Evolutionary conservation across 2,113 vertebrate genomes (phyloP).

Genomic region (Ancistrus triradiatus): DNA sequence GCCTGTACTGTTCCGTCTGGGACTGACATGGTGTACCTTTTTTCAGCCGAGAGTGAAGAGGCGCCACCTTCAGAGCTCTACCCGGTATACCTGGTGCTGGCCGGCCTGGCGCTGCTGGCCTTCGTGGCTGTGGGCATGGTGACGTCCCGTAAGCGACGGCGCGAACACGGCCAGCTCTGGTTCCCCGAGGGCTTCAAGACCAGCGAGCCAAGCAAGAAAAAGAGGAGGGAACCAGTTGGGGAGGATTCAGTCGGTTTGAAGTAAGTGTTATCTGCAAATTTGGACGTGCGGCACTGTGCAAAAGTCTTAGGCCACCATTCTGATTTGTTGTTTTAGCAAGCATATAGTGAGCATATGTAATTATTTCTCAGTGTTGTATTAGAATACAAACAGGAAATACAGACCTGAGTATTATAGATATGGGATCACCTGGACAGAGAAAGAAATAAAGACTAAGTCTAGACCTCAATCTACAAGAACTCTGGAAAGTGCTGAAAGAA

Average conservation of each 20-base stretch:
- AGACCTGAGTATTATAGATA: too few species aligned
- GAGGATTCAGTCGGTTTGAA: slow-evolving; percentile 95
- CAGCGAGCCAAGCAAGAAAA: slow-evolving; percentile 94
- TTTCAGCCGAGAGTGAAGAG: slow-evolving; percentile 73
- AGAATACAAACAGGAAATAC: too few species aligned
- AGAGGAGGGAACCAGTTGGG: slow-evolving; percentile 89
- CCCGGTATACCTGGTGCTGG: slow-evolving; percentile 79
- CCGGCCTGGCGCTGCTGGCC: slow-evolving; percentile 69
- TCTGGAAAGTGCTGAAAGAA: too few species aligned
- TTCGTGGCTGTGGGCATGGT: slow-evolving; percentile 83
- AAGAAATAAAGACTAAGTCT: too few species aligned
- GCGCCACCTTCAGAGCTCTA: slow-evolving; percentile 61
- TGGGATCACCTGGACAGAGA: too few species aligned
- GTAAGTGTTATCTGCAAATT: slow-evolving; percentile 69
- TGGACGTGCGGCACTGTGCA: too few species aligned
- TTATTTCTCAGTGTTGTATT: too few species aligned
- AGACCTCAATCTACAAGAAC: too few species aligned
- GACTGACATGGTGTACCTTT: slow-evolving; percentile 59
- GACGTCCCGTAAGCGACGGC: slow-evolving; percentile 85
- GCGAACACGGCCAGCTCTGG: slow-evolving; percentile 96
- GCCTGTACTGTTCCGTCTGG: slow-evolving; percentile 12
- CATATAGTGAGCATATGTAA: too few species aligned
- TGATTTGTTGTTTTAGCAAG: too few species aligned
- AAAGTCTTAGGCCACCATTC: too few species aligned
- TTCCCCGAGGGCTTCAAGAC: slow-evolving; percentile 97